These are phyloP conservation scores for Ochotona princeps DNA, from an alignment of 2,113 vertebrate genomes.

Conservation along the genomic window DNA sequence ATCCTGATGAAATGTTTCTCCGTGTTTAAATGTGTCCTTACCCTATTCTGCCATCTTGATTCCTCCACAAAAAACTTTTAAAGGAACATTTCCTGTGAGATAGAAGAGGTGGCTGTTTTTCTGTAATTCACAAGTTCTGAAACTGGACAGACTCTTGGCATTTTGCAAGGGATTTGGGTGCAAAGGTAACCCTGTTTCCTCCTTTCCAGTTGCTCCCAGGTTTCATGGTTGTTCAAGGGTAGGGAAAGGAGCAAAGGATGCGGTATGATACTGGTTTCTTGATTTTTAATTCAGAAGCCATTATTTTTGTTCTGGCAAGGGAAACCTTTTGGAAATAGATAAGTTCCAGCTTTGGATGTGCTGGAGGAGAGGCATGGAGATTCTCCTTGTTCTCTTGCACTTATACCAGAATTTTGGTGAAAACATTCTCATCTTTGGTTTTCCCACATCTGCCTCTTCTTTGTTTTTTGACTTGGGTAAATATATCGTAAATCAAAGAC, in stretches of 20 bases:
- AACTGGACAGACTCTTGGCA: not conserved
- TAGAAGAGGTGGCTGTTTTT: slow-evolving; percentile 17
- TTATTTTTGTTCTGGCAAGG: not conserved
- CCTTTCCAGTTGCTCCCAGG: not conserved
- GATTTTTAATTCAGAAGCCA: not conserved
- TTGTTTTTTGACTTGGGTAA: slow-evolving; percentile 35
- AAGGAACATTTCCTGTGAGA: not conserved
- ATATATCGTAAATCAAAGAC: slow-evolving; percentile 39
- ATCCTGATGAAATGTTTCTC: no score
- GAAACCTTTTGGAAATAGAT: not conserved
- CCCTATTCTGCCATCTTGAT: no score
- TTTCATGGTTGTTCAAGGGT: not conserved
- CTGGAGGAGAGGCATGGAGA: not conserved
- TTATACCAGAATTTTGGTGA: not conserved
- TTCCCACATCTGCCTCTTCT: not conserved
- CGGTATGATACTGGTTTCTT: not conserved
- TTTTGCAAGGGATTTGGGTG: not conserved
- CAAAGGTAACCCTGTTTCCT: not conserved
- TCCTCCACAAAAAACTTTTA: not conserved
- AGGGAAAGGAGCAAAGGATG: not conserved
- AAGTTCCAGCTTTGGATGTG: not conserved
- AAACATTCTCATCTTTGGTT: not conserved
- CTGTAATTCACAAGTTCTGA: not conserved
- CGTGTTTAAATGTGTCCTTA: no score
- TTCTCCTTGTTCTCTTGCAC: not conserved